phyloP scores from a whole-genome alignment of 1,140 invertebrate species.

The Drosophila novamexicana region DNA sequence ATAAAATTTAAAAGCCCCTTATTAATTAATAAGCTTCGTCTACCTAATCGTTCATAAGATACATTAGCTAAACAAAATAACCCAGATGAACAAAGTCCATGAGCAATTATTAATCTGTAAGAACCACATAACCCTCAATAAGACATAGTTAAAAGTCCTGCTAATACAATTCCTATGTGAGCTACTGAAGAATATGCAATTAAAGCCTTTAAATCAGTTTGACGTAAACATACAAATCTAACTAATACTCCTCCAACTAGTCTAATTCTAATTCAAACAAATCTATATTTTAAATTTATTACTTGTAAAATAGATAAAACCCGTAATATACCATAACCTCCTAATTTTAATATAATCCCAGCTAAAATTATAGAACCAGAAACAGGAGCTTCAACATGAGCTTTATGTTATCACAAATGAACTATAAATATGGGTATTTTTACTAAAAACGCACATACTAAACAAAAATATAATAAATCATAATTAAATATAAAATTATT shows the following conservation, averaged over 20 bases:
- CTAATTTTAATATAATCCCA: no score
- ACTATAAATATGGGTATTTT: no score
- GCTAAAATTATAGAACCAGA: no score
- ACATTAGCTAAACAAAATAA: slow-evolving; percentile 89
- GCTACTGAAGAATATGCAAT: slow-evolving; percentile 62
- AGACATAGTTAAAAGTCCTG: slow-evolving; percentile 85
- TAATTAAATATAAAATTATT: no score
- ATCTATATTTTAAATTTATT: slow-evolving; percentile 84
- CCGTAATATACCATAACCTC: slow-evolving; percentile 87
- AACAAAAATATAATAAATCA: no score
- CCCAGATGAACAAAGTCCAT: slow-evolving; percentile 88
- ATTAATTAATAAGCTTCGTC: slow-evolving; percentile 84
- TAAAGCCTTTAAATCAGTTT: slow-evolving; percentile 80
- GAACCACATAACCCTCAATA: slow-evolving; percentile 84
- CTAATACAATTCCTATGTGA: slow-evolving; percentile 57
- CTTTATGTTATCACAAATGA: no score
- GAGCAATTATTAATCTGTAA: slow-evolving; percentile 87
- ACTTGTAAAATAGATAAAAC: slow-evolving; percentile 84
- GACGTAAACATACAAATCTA: slow-evolving; percentile 87
- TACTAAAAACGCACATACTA: no score
- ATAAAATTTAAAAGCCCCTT: slow-evolving; percentile 84
- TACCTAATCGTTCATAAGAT: slow-evolving; percentile 86
- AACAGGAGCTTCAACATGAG: no score
- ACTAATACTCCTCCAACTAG: slow-evolving; percentile 86
- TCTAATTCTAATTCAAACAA: slow-evolving; percentile 84